Evolutionary conservation across 2,888 invertebrate genomes (phyloP).

Genomic region (Timema podura): DNA sequence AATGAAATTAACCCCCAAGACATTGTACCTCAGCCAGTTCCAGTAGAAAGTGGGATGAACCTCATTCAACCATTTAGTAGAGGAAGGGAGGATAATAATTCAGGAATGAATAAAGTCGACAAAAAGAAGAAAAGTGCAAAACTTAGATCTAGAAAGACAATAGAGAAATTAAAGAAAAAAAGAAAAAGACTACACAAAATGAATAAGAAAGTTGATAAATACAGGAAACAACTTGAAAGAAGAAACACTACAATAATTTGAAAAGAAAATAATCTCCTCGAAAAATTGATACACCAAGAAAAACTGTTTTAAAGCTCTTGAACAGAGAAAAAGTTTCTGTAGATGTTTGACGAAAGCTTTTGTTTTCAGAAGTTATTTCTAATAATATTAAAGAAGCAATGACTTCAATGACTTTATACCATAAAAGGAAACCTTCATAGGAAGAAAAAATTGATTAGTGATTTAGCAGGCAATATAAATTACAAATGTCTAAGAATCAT

Average conservation of each 20-base stretch:
- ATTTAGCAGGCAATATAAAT: neutral
- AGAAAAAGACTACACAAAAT: neutral
- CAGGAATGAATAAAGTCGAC: neutral
- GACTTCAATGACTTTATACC: too few species aligned
- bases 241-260: neutral
- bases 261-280: conserved; percentile 2
- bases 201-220: conserved; percentile 10
- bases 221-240: conserved; percentile 7
- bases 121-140: neutral
- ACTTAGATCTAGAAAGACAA: conserved; percentile 7
- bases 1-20: conserved; percentile 2
- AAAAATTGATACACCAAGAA: conserved; percentile 5
- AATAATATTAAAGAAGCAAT: neutral
- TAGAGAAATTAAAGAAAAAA: neutral
- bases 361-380: neutral
- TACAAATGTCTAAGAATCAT: conserved; percentile 6
- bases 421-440: neutral
- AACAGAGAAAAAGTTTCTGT: conserved; percentile 3
- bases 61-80: too few species aligned
- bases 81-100: neutral
- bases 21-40: neutral
- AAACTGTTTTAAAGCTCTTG: neutral
- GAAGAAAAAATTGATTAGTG: neutral
- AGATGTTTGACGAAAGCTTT: conserved; percentile 8
- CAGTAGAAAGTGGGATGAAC: too few species aligned